Conservation (phyloP, 2,797 vertebrate genomes). For the Gila robusta region DNA sequence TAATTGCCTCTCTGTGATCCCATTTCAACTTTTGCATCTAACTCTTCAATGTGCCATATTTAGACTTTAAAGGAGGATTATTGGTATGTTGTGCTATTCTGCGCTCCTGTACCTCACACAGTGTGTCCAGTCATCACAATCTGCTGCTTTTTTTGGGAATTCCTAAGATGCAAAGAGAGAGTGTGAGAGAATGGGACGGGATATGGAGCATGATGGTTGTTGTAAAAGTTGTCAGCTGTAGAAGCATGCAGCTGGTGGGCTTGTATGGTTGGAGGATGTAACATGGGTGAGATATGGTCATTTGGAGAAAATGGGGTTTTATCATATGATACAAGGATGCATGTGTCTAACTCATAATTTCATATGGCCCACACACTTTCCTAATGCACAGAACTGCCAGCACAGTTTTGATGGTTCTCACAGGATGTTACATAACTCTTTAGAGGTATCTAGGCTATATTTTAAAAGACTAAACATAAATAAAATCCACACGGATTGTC, state of each 20-base stretch:
- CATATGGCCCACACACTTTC: background rate
- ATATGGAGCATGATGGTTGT: constrained; percentile 25
- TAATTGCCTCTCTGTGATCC: constrained; percentile 83
- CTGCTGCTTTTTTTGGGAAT: constrained; percentile 39
- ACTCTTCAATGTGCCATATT: constrained; percentile 74
- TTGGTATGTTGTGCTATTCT: constrained; percentile 79
- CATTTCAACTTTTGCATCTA: constrained; percentile 81
- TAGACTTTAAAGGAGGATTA: constrained; percentile 78
- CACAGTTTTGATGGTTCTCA: constrained; percentile 26
- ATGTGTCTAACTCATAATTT: constrained; percentile 35
- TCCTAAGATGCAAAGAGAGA: constrained; percentile 24
- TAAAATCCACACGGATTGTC: background rate
- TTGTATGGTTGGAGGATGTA: constrained; percentile 18
- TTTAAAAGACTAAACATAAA: constrained; percentile 15
- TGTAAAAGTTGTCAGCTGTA: constrained; percentile 50
- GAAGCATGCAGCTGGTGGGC: constrained; percentile 43
- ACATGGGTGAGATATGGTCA: constrained; percentile 43
- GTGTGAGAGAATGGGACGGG: background rate
- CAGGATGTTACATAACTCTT: constrained; percentile 24
- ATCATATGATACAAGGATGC: constrained; percentile 15
- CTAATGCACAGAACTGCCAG: constrained; percentile 15
- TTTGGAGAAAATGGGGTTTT: constrained; percentile 27
- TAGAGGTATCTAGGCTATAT: background rate
- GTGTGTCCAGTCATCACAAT: constrained; percentile 80
- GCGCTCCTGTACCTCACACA: constrained; percentile 72